These are phyloP conservation scores for Lacanobia oleracea DNA, from an alignment of 2,888 invertebrate species.

Conservation along the genomic window DNA sequence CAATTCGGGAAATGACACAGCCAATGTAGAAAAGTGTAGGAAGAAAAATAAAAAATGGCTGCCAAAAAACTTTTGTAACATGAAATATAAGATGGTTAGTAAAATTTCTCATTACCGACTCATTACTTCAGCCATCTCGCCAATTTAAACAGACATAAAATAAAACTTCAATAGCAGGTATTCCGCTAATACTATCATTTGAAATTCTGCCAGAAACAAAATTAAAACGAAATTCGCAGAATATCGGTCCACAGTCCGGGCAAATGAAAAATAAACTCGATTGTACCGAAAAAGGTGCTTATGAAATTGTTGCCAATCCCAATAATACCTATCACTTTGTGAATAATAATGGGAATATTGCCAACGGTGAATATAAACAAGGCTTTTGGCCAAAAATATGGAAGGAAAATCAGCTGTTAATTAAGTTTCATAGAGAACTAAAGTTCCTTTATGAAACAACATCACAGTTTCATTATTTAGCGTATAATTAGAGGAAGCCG, in stretches of 20 bases:
- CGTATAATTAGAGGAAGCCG: constrained; percentile 9
- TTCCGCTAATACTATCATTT: constrained; percentile 65
- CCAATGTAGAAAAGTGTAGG: background rate
- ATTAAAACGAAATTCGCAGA: constrained; percentile 69
- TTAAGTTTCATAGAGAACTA: constrained; percentile 15
- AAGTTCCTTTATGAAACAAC: constrained; percentile 13
- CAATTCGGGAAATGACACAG: background rate
- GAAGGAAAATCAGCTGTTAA: constrained; percentile 12
- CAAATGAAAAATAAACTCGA: constrained; percentile 76
- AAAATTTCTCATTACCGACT: constrained; percentile 22
- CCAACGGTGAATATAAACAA: constrained; percentile 39
- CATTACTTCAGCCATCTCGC: constrained; percentile 16
- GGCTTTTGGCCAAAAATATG: constrained; percentile 33
- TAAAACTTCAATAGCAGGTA: constrained; percentile 45
- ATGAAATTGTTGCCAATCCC: constrained; percentile 53
- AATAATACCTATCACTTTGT: constrained; percentile 50
- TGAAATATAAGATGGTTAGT: background rate
- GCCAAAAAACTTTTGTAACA: background rate
- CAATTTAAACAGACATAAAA: constrained; percentile 45
- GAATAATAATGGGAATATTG: constrained; percentile 48
- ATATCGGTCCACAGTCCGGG: constrained; percentile 59
- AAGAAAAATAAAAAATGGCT: too few relatives aligned
- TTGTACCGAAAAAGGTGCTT: constrained; percentile 66
- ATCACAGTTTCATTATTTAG: constrained; percentile 8
- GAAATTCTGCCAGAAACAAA: constrained; percentile 68